A percentile compares a stretch with the other conserved stretches of the same genome.
Conservation (phyloP, 2,113 vertebrate species). For the Callocephalon fimbriatum region DNA sequence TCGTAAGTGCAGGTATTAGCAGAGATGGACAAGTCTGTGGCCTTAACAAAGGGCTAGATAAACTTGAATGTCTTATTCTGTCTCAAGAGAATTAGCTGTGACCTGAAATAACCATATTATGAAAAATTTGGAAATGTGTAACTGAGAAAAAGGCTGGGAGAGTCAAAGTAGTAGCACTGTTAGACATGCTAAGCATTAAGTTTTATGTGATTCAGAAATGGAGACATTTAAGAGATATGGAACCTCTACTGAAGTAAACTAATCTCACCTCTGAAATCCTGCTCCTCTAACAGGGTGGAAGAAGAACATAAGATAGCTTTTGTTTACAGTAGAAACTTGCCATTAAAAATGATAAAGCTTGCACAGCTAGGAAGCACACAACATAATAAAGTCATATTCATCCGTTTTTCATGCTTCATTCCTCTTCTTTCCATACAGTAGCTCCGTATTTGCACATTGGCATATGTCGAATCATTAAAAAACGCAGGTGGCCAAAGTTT, state of each 20-base stretch:
- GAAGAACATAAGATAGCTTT: not conserved
- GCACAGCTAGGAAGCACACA: not conserved
- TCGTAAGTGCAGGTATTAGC: not conserved
- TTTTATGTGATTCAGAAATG: not conserved
- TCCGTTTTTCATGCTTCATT: not conserved
- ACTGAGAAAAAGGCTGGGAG: not conserved
- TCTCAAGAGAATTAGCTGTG: not conserved
- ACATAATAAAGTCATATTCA: not conserved
- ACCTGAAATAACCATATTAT: not conserved
- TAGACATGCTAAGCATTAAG: not conserved
- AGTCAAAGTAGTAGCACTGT: not conserved
- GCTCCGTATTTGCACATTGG: constrained; percentile 23
- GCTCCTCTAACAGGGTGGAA: not conserved
- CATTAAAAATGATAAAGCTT: not conserved
- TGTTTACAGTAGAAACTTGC: not conserved
- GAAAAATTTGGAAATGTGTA: not conserved
- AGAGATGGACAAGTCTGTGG: not conserved
- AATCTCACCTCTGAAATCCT: not conserved
- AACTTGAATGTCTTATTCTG: not conserved
- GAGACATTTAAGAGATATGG: not conserved
- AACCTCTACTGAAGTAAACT: not conserved
- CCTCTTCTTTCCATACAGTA: not conserved
- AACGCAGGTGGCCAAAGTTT: constrained; percentile 48
- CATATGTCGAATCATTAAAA: constrained; percentile 35
- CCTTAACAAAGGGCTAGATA: not conserved